Evolutionary conservation across 2,888 invertebrate species (phyloP), one percentile per base, ranked within the genome.

Genomic region (Bellardia pandia): DNA sequence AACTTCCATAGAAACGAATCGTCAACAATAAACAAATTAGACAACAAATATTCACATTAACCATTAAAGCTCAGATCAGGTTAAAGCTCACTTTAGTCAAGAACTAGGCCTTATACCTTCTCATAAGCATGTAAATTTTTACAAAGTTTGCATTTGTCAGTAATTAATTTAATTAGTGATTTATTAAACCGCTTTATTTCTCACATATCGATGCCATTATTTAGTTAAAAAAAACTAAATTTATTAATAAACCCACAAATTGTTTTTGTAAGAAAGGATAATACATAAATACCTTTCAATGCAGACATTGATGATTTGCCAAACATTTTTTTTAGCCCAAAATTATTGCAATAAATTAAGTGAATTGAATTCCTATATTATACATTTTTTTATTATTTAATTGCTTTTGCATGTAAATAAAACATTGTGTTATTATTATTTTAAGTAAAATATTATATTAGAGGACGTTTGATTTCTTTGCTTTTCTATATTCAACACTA

Each of bases 101-200:
- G 9, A 45, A 45, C 23, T 56, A 23, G 23, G 9, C 11, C 23
- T 56, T 56, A 23, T 56, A 30, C 51, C 9, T 56, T 64, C 37
- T 37, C 62, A 37, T 3, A n/a, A 64, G 30, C 11, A 33, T 14
- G 2, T 37, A 23, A 14, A 13, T 13, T 11, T 37, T 37, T 37
- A 23, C 33, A 30, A 23, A 14, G 6, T 33, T 53, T 66, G 42
- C 56, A 56, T 66, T 66, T 53, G 62, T 62, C 42, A 76, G 37
- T 40, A 60, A 9, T 33, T 51, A 76, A 51, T 37, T 66, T 66
- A 66, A 23, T 51, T 64, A 33, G 64, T 66, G n/a, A 33, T 66
- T 77, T 74, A 53, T 66, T 62, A 66, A 76, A 64, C 48, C 53
- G 53, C 53, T 66, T 66, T 30, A 76, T 76, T 66, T 66, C 53